These are phyloP conservation scores for Antheraea pernyi DNA, from an alignment of 1,140 invertebrate species.

Conservation along the genomic window DNA sequence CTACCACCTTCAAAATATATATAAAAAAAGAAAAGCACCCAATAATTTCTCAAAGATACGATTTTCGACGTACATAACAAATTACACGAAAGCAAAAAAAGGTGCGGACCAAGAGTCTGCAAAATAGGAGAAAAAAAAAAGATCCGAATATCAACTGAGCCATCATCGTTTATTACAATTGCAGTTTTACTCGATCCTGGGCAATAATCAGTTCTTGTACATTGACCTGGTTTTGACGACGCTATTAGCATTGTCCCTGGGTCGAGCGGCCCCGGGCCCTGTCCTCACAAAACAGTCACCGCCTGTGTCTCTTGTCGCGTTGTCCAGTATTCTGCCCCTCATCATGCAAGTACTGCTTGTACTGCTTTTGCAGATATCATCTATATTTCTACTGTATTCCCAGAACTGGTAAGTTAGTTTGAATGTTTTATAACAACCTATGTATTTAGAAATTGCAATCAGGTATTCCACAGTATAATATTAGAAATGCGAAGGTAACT, in stretches of 20 bases:
- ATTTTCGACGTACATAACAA: too few species aligned
- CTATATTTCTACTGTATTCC: constrained; percentile 68
- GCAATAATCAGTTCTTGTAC: constrained; percentile 91
- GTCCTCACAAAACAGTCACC: constrained; percentile 80
- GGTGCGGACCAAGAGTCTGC: too few species aligned
- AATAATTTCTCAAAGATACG: too few species aligned
- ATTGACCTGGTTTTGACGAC: constrained; percentile 93
- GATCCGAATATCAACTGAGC: too few species aligned
- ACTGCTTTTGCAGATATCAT: constrained; percentile 70
- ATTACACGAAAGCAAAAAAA: too few species aligned
- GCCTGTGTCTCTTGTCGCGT: constrained; percentile 80
- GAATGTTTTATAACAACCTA: background rate
- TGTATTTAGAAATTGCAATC: too few species aligned
- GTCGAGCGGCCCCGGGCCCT: constrained; percentile 82
- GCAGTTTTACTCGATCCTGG: constrained; percentile 83
- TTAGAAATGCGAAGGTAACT: too few species aligned
- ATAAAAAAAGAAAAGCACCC: too few species aligned
- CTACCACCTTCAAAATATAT: too few species aligned
- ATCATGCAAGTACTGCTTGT: constrained; percentile 79
- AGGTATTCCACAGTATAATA: too few species aligned
- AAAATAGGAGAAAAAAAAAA: too few species aligned
- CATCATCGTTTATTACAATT: constrained; percentile 18
- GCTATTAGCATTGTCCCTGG: constrained; percentile 88
- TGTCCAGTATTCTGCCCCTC: constrained; percentile 81
- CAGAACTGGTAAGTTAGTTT: constrained; percentile 74